Conservation (phyloP, 2,888 invertebrate genomes). For the Oegoconia quadripuncta region DNA sequence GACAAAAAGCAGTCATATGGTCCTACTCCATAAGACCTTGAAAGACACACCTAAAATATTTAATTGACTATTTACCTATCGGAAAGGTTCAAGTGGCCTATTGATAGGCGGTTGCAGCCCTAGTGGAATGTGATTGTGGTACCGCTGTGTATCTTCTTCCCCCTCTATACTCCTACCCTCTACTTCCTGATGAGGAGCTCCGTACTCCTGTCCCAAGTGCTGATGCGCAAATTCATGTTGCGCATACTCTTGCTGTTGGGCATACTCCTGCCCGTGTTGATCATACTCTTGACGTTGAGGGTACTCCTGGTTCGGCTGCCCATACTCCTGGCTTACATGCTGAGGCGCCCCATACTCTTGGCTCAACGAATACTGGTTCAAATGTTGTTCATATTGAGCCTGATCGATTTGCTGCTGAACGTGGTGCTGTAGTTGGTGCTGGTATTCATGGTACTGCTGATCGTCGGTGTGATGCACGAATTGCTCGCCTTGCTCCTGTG, state of each 20-base stretch:
- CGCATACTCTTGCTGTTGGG: constrained; percentile 15
- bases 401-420: constrained; percentile 51
- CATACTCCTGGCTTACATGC: constrained; percentile 22
- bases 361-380: constrained; percentile 33
- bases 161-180: constrained; percentile 55
- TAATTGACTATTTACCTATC: too few relatives aligned
- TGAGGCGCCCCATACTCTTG: constrained; percentile 33
- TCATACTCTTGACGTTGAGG: constrained; percentile 28
- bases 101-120: constrained; percentile 67
- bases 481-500: constrained; percentile 61
- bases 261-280: constrained; percentile 26
- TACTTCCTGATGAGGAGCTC: constrained; percentile 45
- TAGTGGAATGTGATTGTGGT: constrained; percentile 67
- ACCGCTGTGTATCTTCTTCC: constrained; percentile 38
- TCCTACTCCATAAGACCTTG: too few relatives aligned
- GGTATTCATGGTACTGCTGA: constrained; percentile 50
- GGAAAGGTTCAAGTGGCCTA: constrained; percentile 67
- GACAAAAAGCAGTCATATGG: too few relatives aligned
- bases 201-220: constrained; percentile 35
- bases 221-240: constrained; percentile 23
- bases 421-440: constrained; percentile 60
- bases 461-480: constrained; percentile 59
- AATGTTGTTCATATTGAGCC: constrained; percentile 28
- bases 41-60: too few relatives aligned
- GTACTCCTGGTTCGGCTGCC: constrained; percentile 21